phyloP scores from a whole-genome alignment of 2,797 vertebrate genomes.

The Atherinosoma microstoma region DNA sequence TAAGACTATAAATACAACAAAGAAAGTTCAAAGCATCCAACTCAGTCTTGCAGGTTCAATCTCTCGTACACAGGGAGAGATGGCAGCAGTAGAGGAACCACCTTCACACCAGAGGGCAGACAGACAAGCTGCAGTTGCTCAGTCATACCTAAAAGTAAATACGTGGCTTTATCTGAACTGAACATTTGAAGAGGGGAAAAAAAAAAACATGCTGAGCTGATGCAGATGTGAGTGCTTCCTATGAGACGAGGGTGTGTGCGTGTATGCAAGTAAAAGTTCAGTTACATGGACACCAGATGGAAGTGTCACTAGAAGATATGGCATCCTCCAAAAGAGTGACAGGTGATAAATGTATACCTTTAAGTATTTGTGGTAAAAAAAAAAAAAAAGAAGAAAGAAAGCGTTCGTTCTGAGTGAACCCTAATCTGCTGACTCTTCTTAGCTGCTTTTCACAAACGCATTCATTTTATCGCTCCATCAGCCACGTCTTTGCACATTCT shows the following conservation, averaged over 20 bases:
- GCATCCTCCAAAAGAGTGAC: constrained; percentile 7
- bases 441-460: constrained; percentile 28
- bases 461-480: constrained; percentile 40
- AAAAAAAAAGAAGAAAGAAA: background rate
- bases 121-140: constrained; percentile 19
- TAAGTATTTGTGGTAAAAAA: constrained; percentile 50
- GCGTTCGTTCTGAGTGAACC: constrained; percentile 54
- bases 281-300: constrained; percentile 2
- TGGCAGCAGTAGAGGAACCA: background rate
- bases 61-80: background rate
- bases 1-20: constrained; percentile 31
- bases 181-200: background rate
- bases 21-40: constrained; percentile 19
- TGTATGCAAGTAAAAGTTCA: constrained; percentile 8
- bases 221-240: background rate
- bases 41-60: constrained; percentile 14
- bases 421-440: constrained; percentile 35
- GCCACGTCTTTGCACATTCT: constrained; percentile 62
- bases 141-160: constrained; percentile 1
- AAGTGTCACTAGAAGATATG: constrained; percentile 20
- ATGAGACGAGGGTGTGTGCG: constrained; percentile 1
- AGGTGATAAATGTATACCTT: constrained; percentile 33
- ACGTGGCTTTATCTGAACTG: background rate
- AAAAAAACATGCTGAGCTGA: background rate
- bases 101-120: constrained; percentile 11